A percentile compares a stretch with the other conserved stretches of the same genome.
Conservation (phyloP, 2,113 vertebrate species). For the Etia nguti region DNA sequence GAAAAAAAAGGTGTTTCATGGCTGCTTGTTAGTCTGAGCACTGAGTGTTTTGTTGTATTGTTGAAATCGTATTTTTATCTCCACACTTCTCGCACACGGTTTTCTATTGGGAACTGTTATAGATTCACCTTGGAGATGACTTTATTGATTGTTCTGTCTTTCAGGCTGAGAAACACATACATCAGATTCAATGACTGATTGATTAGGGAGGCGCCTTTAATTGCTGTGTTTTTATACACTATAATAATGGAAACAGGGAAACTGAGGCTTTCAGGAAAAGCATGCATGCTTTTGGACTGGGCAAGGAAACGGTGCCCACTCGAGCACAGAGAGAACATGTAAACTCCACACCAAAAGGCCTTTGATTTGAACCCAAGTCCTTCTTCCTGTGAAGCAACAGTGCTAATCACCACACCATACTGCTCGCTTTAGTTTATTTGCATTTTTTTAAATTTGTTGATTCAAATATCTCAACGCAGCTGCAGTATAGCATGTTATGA, state of each 20-base stretch:
- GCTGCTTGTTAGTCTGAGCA: background rate
- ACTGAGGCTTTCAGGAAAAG: background rate
- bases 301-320: background rate
- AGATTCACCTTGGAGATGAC: constrained; percentile 42
- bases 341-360: background rate
- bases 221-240: constrained; percentile 8
- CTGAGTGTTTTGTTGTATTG: background rate
- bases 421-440: background rate
- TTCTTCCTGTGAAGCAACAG: background rate
- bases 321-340: background rate
- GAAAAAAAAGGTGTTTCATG: background rate
- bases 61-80: background rate
- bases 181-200: constrained; percentile 18
- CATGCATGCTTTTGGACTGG: background rate
- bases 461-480: background rate
- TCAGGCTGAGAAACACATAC: background rate
- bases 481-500: background rate
- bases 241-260: background rate
- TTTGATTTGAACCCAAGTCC: background rate
- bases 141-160: constrained; percentile 29
- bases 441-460: background rate
- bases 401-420: background rate
- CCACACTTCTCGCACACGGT: background rate
- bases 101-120: constrained; percentile 11
- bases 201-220: constrained; percentile 8